Conservation (phyloP, 2,113 vertebrate species). For the human region DNA sequence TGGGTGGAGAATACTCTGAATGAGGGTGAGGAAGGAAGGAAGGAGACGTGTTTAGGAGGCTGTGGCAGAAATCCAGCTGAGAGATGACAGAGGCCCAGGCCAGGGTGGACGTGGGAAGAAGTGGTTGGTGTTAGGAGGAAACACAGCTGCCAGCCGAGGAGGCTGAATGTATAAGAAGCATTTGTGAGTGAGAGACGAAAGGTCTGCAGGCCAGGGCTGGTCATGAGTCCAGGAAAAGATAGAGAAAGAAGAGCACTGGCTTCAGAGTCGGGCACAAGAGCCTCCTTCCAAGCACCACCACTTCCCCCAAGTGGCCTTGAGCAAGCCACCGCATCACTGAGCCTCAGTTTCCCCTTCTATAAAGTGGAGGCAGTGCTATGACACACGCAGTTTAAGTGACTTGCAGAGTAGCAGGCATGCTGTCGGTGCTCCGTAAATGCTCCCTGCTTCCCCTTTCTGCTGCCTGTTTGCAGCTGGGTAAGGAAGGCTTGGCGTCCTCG, state of each 20-base stretch:
- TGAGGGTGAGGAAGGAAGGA: not conserved
- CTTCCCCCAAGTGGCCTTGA: not conserved
- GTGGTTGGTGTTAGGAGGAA: not conserved
- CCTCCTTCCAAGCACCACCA: not conserved
- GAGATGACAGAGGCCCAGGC: not conserved
- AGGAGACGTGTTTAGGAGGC: not conserved
- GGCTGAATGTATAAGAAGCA: not conserved
- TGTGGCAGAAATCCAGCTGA: not conserved
- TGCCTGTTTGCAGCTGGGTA: not conserved
- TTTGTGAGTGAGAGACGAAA: not conserved
- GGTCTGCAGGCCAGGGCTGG: not conserved
- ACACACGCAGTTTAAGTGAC: not conserved
- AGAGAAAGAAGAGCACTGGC: not conserved
- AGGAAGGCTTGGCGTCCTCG: not conserved
- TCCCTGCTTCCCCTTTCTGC: not conserved
- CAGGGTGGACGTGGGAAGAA: not conserved
- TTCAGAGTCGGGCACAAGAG: not conserved
- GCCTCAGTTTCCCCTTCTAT: not conserved
- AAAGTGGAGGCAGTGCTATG: not conserved
- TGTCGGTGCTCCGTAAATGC: not conserved
- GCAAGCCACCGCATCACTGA: not conserved
- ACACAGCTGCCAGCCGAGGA: not conserved
- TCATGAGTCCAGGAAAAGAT: fast-evolving
- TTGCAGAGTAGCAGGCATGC: not conserved
- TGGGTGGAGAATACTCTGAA: not conserved